Evolutionary conservation across 2,888 invertebrate species (phyloP), one percentile per base, ranked within the genome.

Genomic region (Archaeoteleia sp.): DNA sequence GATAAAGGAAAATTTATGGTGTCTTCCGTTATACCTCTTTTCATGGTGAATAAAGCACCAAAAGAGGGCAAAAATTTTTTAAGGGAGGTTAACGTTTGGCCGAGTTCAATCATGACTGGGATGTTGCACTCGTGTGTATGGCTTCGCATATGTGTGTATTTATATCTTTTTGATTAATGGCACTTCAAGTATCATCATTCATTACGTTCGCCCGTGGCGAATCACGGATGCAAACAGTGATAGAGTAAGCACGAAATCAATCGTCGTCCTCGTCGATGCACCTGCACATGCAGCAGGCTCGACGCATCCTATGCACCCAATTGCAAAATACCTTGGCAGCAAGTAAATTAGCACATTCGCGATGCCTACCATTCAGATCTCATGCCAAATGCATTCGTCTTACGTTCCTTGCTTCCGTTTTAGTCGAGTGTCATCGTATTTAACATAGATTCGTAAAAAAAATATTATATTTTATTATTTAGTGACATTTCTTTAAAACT

Each of bases 331-430:
- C 51, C 23, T 12, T 51, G 43, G 63, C 57, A 57, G 45, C 39
- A 35, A 37, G 54, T 34, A 60, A 60, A 67, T 60, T 67, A 60
- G 60, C 48, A 39, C 66, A 37, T 17, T 43, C 39, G 30, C 49
- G 14, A 29, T 8, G 53, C 29, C 20, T 23, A 17, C 14, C 17
- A 55, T 62, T 48, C 34, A n/a, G n/a, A 23, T 9, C 7, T 15
- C 20, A 17, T 48, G 54, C 62, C 62, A 62, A 62, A 15, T 55
- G 13, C 14, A 42, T 54, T 55, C 43, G 42, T 48, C 55, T 55
- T 48, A 48, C 32, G 48, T 30, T 62, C 15, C 54, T 34, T 5
- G 48, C 43, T 55, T 49, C 54, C 54, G 62, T 62, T 62, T 62
- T 62, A 54, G 62, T 54, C 48, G 35, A 13, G 9, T 32, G 7